These are phyloP conservation scores for Heliconius charithonia DNA, from an alignment of 2,888 invertebrate species.

Conservation along the genomic window DNA sequence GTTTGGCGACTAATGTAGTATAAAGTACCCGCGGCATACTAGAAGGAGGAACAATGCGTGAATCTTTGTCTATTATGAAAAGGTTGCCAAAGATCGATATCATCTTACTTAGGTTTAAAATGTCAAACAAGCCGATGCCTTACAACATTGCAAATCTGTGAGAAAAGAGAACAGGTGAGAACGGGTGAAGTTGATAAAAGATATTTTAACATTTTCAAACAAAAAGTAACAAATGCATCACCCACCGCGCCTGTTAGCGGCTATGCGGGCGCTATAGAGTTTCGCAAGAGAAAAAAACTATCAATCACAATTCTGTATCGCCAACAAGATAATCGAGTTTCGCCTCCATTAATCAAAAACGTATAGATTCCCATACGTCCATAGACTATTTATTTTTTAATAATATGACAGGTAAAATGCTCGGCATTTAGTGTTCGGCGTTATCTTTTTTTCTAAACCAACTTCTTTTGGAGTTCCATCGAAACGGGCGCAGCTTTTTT, in stretches of 20 bases:
- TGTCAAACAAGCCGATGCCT: conserved; percentile 68
- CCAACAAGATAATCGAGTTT: conserved; percentile 76
- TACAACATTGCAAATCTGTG: conserved; percentile 47
- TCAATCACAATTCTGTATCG: conserved; percentile 60
- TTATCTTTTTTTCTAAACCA: conserved; percentile 60
- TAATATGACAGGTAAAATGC: conserved; percentile 82
- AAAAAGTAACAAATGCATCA: conserved; percentile 51
- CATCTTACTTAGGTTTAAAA: conserved; percentile 64
- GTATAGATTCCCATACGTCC: conserved; percentile 77
- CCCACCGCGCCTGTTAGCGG: conserved; percentile 55
- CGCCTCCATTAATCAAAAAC: conserved; percentile 77
- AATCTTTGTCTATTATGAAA: conserved; percentile 45
- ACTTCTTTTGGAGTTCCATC: conserved; percentile 19
- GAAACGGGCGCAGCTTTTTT: conserved; percentile 22
- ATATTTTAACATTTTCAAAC: conserved; percentile 46
- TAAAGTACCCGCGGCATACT: conserved; percentile 5
- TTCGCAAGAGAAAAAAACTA: conserved; percentile 56
- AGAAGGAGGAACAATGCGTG: conserved; percentile 30
- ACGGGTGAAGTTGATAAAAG: conserved; percentile 61
- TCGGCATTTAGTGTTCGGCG: conserved; percentile 78
- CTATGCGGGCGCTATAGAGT: conserved; percentile 62
- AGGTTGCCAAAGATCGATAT: conserved; percentile 61
- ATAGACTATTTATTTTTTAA: conserved; percentile 75
- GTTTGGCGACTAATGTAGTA: neutral
- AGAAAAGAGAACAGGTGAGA: conserved; percentile 68